Evolutionary conservation across 2,113 vertebrate species (phyloP).

Genomic region (Centrocercus urophasianus): DNA sequence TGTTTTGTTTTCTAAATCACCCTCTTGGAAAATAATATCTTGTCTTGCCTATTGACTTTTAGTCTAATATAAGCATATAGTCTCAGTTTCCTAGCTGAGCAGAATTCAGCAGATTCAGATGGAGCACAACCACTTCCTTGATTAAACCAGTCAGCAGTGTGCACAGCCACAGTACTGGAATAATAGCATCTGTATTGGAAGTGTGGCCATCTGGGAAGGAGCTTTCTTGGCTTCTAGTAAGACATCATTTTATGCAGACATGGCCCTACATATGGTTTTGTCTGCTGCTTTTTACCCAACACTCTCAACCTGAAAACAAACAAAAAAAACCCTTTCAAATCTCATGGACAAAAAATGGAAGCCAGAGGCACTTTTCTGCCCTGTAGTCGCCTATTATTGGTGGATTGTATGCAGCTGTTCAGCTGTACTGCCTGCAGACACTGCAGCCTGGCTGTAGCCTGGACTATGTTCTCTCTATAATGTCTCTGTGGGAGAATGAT

Average conservation of each 20-base stretch:
- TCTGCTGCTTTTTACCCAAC: neutral
- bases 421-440: neutral
- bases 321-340: neutral
- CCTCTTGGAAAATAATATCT: neutral
- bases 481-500: neutral
- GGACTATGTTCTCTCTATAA: neutral
- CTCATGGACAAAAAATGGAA: neutral
- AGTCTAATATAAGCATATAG: neutral
- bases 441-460: neutral
- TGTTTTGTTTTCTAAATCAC: neutral
- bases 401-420: neutral
- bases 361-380: neutral
- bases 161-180: neutral
- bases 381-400: neutral
- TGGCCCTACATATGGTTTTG: neutral
- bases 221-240: neutral
- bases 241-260: neutral
- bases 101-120: neutral
- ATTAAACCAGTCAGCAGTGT: neutral
- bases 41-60: rapidly evolving
- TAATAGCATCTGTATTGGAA: neutral
- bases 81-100: neutral
- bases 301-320: neutral
- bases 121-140: neutral
- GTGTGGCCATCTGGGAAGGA: neutral